Evolutionary conservation across 2,797 vertebrate species (phyloP).

Genomic region (Hippoglossus hippoglossus): DNA sequence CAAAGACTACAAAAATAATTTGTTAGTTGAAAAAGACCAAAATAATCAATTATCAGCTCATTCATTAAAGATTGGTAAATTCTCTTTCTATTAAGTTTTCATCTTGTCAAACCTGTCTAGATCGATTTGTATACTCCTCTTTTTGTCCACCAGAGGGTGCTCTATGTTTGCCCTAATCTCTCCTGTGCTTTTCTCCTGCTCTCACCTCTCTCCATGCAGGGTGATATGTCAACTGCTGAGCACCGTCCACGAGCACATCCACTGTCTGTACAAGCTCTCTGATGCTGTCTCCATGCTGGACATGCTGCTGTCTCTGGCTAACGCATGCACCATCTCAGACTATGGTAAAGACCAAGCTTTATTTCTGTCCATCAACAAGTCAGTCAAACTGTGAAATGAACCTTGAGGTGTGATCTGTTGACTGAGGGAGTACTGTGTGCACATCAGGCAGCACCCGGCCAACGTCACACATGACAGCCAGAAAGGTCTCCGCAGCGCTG

Average conservation of each 20-base stretch:
- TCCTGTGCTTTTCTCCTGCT: neutral
- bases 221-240: slow-evolving; percentile 92
- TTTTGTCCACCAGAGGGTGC: slow-evolving; percentile 64
- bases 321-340: slow-evolving; percentile 93
- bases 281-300: slow-evolving; percentile 98
- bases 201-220: slow-evolving; percentile 75
- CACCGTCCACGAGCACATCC: slow-evolving; percentile 91
- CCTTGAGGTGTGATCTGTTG: slow-evolving; percentile 36
- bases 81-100: no score
- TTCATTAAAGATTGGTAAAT: no score
- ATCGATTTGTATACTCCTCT: neutral
- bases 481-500: slow-evolving; percentile 38
- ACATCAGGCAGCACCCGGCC: slow-evolving; percentile 34
- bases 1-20: no score
- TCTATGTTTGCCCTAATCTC: slow-evolving; percentile 22
- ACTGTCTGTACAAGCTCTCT: slow-evolving; percentile 96
- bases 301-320: slow-evolving; percentile 94
- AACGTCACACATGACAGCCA: slow-evolving; percentile 43
- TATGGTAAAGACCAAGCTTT: slow-evolving; percentile 85
- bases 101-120: no score
- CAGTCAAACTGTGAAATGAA: slow-evolving; percentile 34
- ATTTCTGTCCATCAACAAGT: slow-evolving; percentile 3
- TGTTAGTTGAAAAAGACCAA: no score
- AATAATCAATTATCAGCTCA: no score
- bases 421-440: slow-evolving; percentile 30